Conservation (phyloP, 1,140 invertebrate genomes). For the Trinorchestia longiramus region DNA sequence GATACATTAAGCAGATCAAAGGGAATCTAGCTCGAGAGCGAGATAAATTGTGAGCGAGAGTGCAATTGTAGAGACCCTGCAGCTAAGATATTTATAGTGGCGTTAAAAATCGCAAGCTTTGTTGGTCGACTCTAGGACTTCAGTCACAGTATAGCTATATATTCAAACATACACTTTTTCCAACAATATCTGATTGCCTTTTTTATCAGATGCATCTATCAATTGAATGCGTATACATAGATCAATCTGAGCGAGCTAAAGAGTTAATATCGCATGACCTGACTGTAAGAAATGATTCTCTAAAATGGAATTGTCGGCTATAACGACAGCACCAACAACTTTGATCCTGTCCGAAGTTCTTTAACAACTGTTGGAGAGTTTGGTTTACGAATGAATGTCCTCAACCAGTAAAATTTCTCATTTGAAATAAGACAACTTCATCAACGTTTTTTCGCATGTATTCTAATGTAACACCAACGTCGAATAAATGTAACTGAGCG, state of each 20-base stretch:
- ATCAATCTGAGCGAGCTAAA: background rate
- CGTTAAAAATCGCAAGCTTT: background rate
- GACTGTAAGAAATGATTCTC: too few species aligned
- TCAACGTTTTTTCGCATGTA: background rate
- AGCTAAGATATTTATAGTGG: constrained; percentile 4
- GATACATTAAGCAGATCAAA: constrained; percentile 38
- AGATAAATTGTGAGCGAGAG: background rate
- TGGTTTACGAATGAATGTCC: background rate
- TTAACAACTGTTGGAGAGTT: too few species aligned
- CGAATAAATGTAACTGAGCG: background rate
- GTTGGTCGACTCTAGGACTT: background rate
- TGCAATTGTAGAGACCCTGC: constrained; percentile 28
- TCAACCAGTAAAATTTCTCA: background rate
- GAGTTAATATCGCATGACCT: too few species aligned
- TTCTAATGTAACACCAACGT: background rate
- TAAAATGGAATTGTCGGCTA: background rate
- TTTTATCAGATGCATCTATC: background rate
- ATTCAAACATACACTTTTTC: background rate
- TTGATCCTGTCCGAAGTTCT: background rate
- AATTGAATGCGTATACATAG: background rate
- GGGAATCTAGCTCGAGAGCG: constrained; percentile 26
- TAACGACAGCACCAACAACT: background rate
- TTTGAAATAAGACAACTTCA: background rate
- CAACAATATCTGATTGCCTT: background rate
- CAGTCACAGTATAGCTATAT: background rate